Percentiles rank a stretch among this genome's conserved stretches.
Evolutionary conservation across 2,797 vertebrate species (phyloP).

Genomic region (Danio aesculapii): DNA sequence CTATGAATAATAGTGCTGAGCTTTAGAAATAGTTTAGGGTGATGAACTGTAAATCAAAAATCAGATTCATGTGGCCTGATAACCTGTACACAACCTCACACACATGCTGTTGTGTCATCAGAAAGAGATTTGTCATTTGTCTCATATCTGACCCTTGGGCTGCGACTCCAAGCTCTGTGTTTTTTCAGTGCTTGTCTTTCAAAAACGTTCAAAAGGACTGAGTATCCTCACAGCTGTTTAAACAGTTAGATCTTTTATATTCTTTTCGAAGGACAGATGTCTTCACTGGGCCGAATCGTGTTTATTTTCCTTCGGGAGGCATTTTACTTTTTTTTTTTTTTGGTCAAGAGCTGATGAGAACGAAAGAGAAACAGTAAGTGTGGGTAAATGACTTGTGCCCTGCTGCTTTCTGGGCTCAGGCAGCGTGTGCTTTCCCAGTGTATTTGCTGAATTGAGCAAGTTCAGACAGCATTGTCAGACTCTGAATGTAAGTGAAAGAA

Average conservation of each 20-base stretch:
- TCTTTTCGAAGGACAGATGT: conserved; percentile 81
- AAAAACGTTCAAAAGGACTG: conserved; percentile 71
- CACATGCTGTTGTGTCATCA: conserved; percentile 34
- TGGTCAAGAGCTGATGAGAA: conserved; percentile 61
- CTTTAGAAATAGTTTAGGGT: background rate
- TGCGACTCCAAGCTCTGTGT: conserved; percentile 68
- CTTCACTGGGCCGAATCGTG: conserved; percentile 80
- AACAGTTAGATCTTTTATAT: conserved; percentile 78
- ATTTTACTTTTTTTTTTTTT: conserved; percentile 70
- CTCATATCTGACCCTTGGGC: conserved; percentile 63
- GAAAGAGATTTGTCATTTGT: conserved; percentile 58
- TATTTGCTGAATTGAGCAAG: conserved; percentile 17
- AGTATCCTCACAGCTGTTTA: conserved; percentile 83
- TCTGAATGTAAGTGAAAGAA: background rate
- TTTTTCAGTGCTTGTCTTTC: conserved; percentile 73
- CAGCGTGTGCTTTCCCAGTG: conserved; percentile 19
- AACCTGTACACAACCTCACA: conserved; percentile 37
- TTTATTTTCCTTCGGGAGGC: conserved; percentile 84
- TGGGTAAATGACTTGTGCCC: conserved; percentile 47
- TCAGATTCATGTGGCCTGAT: conserved; percentile 14
- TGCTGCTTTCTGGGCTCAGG: conserved; percentile 43
- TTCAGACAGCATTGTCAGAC: conserved; percentile 4
- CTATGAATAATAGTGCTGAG: background rate
- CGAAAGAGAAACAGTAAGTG: conserved; percentile 43
- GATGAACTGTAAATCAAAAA: conserved; percentile 32